Evolutionary conservation across 2,113 vertebrate species (phyloP).

Genomic region (Mus musculus): GRCm39 chr9:56452501-56453000

Average conservation of each 20-base stretch:
- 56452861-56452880: neutral
- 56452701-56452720: slow-evolving; percentile 50
- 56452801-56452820: neutral
- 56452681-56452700: slow-evolving; percentile 25
- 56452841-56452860: neutral
- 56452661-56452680: slow-evolving; percentile 67
- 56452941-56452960: neutral
- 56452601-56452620: slow-evolving; percentile 52
- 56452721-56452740: neutral
- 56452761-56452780: fast-evolving
- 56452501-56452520: neutral
- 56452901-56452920: neutral
- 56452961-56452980: neutral
- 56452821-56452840: neutral
- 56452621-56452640: slow-evolving; percentile 65
- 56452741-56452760: neutral
- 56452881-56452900: neutral
- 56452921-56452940: neutral
- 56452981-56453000: neutral
- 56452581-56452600: slow-evolving; percentile 33
- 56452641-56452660: slow-evolving; percentile 62
- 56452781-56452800: fast-evolving
- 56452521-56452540: neutral
- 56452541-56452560: neutral
- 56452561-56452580: neutral